These are phyloP conservation scores for Hippotragus niger DNA, from an alignment of 2,113 vertebrate genomes.

Conservation along the genomic window DNA sequence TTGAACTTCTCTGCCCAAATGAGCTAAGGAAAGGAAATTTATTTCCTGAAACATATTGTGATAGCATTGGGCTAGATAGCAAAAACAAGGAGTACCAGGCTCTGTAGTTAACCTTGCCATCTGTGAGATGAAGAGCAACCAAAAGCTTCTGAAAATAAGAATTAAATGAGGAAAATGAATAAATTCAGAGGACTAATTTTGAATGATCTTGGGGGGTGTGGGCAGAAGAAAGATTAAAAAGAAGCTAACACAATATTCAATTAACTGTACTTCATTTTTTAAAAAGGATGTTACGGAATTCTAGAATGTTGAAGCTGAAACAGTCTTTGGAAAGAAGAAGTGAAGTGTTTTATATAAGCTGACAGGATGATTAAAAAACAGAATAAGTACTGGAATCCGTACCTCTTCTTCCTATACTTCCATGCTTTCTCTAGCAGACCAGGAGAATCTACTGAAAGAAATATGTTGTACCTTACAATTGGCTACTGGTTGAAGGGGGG, in stretches of 20 bases:
- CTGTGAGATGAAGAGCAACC: slow-evolving; percentile 2
- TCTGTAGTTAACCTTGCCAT: neutral
- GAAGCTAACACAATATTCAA: neutral
- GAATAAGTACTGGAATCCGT: neutral
- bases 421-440: neutral
- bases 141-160: neutral
- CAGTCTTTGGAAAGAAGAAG: neutral
- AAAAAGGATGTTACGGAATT: neutral
- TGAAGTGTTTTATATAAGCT: neutral
- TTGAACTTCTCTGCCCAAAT: neutral
- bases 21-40: neutral
- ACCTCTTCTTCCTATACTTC: neutral
- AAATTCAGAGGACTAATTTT: slow-evolving; percentile 5
- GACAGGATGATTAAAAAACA: neutral
- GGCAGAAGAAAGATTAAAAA: neutral
- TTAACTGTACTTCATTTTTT: neutral
- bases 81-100: neutral
- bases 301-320: neutral
- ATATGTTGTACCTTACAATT: neutral
- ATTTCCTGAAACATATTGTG: neutral
- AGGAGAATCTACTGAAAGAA: neutral
- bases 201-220: neutral
- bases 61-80: neutral
- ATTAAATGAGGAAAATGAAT: neutral
- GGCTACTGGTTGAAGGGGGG: neutral